Evolutionary conservation across 2,797 vertebrate genomes (phyloP).

Genomic region (Clamator glandarius): DNA sequence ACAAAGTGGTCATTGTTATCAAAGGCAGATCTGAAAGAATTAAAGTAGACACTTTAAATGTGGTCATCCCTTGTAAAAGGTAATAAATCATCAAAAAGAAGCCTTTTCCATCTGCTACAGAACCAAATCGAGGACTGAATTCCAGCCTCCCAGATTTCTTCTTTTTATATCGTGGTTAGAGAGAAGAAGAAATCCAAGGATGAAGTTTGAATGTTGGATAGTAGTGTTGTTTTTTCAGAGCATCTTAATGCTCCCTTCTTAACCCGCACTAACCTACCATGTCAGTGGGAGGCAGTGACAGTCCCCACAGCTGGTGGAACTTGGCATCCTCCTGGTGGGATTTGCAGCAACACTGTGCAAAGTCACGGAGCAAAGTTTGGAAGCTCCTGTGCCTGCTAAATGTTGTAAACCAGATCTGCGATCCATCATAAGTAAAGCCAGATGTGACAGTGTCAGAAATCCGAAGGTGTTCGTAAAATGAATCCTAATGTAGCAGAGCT

Average conservation of each 20-base stretch:
- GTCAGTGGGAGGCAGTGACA: neutral
- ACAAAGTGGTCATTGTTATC: conserved; percentile 39
- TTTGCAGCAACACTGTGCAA: neutral
- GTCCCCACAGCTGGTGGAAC: neutral
- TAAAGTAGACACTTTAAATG: conserved; percentile 36
- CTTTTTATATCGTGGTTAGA: neutral
- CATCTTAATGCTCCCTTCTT: neutral
- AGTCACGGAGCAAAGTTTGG: neutral
- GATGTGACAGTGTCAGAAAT: conserved; percentile 35
- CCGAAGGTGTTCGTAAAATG: conserved; percentile 37
- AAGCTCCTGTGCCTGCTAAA: neutral
- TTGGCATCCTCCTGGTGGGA: neutral
- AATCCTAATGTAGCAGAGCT: conserved; percentile 24
- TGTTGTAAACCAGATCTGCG: conserved; percentile 3
- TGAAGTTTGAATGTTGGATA: neutral
- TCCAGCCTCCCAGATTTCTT: neutral
- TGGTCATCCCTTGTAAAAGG: conserved; percentile 45
- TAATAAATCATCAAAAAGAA: conserved; percentile 38
- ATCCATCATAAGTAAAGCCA: conserved; percentile 43
- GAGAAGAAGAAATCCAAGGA: neutral
- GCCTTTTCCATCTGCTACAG: neutral
- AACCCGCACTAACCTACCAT: neutral
- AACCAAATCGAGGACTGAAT: neutral
- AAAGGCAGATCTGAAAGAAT: conserved; percentile 54
- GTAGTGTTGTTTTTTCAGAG: neutral